phyloP scores from a whole-genome alignment of 2,888 invertebrate genomes.

The Choreutis nemorana region DNA sequence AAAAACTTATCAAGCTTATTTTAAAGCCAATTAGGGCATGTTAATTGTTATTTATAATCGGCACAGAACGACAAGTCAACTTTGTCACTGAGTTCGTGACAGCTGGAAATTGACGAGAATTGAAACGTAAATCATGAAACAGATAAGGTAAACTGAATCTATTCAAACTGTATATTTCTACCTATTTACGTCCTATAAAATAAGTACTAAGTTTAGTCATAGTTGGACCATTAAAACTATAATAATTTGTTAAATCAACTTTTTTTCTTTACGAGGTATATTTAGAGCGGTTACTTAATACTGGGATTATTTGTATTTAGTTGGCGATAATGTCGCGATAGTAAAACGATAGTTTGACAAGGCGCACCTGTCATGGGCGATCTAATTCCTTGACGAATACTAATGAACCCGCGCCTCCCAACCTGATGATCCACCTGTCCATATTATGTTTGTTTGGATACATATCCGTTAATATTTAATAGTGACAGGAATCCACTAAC shows the following conservation, averaged over 20 bases:
- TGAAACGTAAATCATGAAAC: constrained; percentile 8
- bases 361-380: constrained; percentile 40
- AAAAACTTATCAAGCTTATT: constrained; percentile 48
- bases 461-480: too few relatives aligned
- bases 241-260: too few relatives aligned
- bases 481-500: too few relatives aligned
- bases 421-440: constrained; percentile 60
- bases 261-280: too few relatives aligned
- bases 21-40: constrained; percentile 41
- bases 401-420: constrained; percentile 41
- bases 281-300: constrained; percentile 29
- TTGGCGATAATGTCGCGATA: constrained; percentile 48
- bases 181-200: too few relatives aligned
- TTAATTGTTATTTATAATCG: constrained; percentile 42
- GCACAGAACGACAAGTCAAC: constrained; percentile 23
- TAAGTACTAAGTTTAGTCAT: too few relatives aligned
- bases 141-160: background rate
- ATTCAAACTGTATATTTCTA: too few relatives aligned
- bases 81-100: constrained; percentile 24
- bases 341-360: constrained; percentile 31
- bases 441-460: too few relatives aligned
- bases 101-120: constrained; percentile 20
- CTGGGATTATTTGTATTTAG: constrained; percentile 34
- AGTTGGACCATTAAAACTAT: too few relatives aligned
- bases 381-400: constrained; percentile 47